Evolutionary conservation across 2,113 vertebrate species (phyloP).

Genomic region (Paradoxurus hermaphroditus): DNA sequence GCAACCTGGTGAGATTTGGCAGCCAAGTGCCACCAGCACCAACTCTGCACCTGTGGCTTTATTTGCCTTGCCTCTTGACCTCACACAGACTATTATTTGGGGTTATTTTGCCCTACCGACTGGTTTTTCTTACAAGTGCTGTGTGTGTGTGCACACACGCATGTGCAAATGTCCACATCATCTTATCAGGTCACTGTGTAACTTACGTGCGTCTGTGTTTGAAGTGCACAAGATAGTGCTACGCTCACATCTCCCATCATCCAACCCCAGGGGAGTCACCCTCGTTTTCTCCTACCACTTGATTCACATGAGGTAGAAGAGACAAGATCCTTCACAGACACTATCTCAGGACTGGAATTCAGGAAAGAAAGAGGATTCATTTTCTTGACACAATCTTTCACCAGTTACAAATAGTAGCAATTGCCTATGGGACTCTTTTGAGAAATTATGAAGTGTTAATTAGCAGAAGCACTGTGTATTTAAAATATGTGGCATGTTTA

Average conservation of each 20-base stretch:
- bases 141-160: background rate
- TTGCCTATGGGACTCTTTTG: conserved; percentile 56
- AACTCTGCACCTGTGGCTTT: background rate
- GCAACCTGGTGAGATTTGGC: background rate
- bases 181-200: background rate
- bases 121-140: background rate
- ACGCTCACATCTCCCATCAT: background rate
- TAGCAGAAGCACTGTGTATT: conserved; percentile 66
- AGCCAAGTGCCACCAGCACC: background rate
- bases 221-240: background rate
- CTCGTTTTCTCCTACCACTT: background rate
- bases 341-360: background rate
- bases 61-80: background rate
- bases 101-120: background rate
- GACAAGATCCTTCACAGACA: background rate
- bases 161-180: background rate
- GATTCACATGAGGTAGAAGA: background rate
- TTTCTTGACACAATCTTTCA: conserved; percentile 67
- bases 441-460: conserved; percentile 76
- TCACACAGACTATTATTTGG: background rate
- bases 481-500: conserved; percentile 66
- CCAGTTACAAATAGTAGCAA: conserved; percentile 50
- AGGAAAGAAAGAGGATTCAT: conserved; percentile 56
- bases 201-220: background rate
- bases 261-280: background rate